phyloP scores from a whole-genome alignment of 1,140 invertebrate genomes.

The Pinna nobilis region DNA sequence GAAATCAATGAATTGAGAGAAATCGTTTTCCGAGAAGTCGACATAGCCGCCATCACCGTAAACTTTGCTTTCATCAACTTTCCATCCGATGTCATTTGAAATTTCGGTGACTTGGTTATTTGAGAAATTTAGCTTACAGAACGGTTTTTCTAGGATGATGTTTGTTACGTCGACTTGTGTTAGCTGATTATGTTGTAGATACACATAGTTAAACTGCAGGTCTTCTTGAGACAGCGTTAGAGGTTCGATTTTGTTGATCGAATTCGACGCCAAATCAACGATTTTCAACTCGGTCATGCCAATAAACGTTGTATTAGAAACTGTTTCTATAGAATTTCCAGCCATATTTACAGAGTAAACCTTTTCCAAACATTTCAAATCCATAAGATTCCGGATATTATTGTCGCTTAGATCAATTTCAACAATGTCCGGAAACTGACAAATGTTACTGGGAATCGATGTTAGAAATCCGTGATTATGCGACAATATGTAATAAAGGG shows the following conservation, averaged over 20 bases:
- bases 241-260: conserved; percentile 20
- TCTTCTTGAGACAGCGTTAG: neutral
- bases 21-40: conserved; percentile 1
- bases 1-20: conserved; percentile 27
- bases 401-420: conserved; percentile 24
- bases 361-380: conserved; percentile 14
- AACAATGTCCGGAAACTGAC: conserved; percentile 23
- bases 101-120: conserved; percentile 12
- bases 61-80: neutral
- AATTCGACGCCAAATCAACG: conserved; percentile 17
- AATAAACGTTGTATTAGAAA: conserved; percentile 23
- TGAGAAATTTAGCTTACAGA: conserved; percentile 25
- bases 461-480: conserved; percentile 23
- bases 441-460: conserved; percentile 29
- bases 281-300: conserved; percentile 8
- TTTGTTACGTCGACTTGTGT: conserved; percentile 31
- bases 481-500: neutral
- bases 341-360: conserved; percentile 25
- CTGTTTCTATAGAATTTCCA: conserved; percentile 11
- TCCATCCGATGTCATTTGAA: conserved; percentile 1
- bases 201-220: neutral
- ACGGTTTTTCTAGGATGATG: conserved; percentile 16
- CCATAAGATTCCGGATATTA: conserved; percentile 4
- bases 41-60: conserved; percentile 22
- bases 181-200: conserved; percentile 19